These are phyloP conservation scores for Corythoichthys intestinalis DNA, from an alignment of 2,113 vertebrate genomes.

Conservation along the genomic window DNA sequence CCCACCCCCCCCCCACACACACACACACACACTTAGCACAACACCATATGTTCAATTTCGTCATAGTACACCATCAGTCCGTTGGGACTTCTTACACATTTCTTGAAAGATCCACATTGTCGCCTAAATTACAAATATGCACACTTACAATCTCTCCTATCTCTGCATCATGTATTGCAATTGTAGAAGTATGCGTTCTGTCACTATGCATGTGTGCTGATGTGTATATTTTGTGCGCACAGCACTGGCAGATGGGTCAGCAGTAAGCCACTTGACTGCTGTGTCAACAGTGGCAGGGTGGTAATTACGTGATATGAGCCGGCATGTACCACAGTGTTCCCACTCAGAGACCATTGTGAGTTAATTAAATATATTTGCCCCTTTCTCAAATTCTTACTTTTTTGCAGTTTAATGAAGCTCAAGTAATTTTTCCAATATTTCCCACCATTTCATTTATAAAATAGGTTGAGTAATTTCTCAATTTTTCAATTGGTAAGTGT, in stretches of 20 bases:
- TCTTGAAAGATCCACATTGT: conserved; percentile 4
- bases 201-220: not conserved
- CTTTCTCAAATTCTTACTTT: too few species aligned
- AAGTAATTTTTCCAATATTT: too few species aligned
- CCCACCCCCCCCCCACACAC: too few species aligned
- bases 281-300: conserved; percentile 30
- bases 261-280: conserved; percentile 33
- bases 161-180: conserved; percentile 12
- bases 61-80: not conserved
- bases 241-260: conserved; percentile 42
- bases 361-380: too few species aligned
- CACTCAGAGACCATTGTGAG: conserved; percentile 6
- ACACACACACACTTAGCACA: not conserved
- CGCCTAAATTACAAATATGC: conserved; percentile 12
- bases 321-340: not conserved
- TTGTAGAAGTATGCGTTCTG: conserved; percentile 1
- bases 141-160: conserved; percentile 7
- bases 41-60: conserved; percentile 40
- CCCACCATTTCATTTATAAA: too few species aligned
- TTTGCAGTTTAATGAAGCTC: too few species aligned
- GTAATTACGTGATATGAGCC: conserved; percentile 39
- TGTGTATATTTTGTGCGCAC: conserved; percentile 6
- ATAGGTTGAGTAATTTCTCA: too few species aligned
- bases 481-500: too few species aligned
- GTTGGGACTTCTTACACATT: not conserved